Base-by-base conservation (phyloP, 2,888 invertebrate genomes). In the Lepidocyrtoides sp. region DNA sequence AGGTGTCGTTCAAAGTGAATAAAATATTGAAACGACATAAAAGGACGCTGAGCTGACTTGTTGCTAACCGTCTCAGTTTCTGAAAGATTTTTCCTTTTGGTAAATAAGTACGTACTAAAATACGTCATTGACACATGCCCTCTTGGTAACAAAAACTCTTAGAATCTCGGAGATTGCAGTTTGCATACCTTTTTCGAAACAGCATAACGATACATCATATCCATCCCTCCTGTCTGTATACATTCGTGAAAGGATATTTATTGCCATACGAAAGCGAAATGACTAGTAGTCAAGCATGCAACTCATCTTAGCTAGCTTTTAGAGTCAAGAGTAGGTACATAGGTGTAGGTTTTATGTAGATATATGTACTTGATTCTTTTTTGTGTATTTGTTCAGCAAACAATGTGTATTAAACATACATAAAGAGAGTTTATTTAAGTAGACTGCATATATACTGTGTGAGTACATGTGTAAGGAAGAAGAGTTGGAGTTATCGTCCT, bases 401-500 rank as follows among this genome's bases (percentile, higher is more conserved):
- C 36, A 7, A 36, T 36, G 36, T n/a, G 7, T 36, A 36, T 4
- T 36, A 7, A 36, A 4, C 36, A 36, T 36, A 7, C 7, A 36
- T 36, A 36, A 2, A 36, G 36, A 36, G 36, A 36, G 36, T 36
- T 7, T 36, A 7, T 36, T n/a, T 36, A 36, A 36, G 36, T 36
- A 12, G 48, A 48, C 10, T 48, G 48, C 75, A 3, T 26, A 29
- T 20, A 20, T 20, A n/a, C 17, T 20, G 17, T 20, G 63, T 0
- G 44, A 75, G 85, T 48, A 54, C 75, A 72, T 75, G n/a, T 85
- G 85, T 75, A 75, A 72, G 85, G 41, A 75, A 41, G 66, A 41
- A 75, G 75, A 85, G n/a, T n/a, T n/a, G 54, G 66, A 51, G 91
- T 91, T 91, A 91, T 91, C 86, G 91, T 86, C 91, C 91, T 91